Conservation (phyloP, 35 echinoderm and acorn worm genomes). For the Lytechinus pictus region DNA sequence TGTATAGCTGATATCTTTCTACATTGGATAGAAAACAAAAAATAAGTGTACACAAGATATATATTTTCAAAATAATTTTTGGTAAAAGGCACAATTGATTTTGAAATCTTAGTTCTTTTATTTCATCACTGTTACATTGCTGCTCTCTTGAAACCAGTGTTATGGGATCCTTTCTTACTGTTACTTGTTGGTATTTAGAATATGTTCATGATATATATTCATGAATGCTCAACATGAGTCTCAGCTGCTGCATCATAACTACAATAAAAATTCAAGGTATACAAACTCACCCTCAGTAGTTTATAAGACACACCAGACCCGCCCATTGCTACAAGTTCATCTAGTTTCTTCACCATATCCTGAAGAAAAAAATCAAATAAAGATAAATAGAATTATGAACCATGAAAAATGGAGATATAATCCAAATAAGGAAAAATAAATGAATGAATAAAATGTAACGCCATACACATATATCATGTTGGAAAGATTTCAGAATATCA, state of each 20-base stretch:
- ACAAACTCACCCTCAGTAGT: conserved; percentile 30
- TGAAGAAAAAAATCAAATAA: conserved; percentile 55
- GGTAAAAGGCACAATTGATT: too few species aligned
- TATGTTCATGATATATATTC: too few species aligned
- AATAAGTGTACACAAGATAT: background rate
- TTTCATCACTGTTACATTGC: too few species aligned
- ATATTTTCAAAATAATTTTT: too few species aligned
- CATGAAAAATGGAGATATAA: background rate
- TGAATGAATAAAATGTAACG: background rate
- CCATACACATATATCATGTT: background rate
- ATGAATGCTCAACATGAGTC: too few species aligned
- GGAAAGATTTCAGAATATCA: too few species aligned
- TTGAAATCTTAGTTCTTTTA: too few species aligned
- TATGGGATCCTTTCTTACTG: too few species aligned
- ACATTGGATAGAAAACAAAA: conserved; percentile 20
- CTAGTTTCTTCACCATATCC: conserved; percentile 79
- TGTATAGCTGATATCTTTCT: conserved; percentile 15
- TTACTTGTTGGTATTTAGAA: too few species aligned
- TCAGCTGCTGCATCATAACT: too few species aligned
- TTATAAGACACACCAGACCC: conserved; percentile 71
- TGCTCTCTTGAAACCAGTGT: too few species aligned
- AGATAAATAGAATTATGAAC: background rate
- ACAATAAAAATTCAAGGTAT: too few species aligned
- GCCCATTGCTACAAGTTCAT: conserved; percentile 60
- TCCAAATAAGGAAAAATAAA: background rate